Percentiles rank a stretch among this genome's conserved stretches.
Evolutionary conservation across 1,140 invertebrate species (phyloP).

Genomic region (Globodera rostochiensis): DNA sequence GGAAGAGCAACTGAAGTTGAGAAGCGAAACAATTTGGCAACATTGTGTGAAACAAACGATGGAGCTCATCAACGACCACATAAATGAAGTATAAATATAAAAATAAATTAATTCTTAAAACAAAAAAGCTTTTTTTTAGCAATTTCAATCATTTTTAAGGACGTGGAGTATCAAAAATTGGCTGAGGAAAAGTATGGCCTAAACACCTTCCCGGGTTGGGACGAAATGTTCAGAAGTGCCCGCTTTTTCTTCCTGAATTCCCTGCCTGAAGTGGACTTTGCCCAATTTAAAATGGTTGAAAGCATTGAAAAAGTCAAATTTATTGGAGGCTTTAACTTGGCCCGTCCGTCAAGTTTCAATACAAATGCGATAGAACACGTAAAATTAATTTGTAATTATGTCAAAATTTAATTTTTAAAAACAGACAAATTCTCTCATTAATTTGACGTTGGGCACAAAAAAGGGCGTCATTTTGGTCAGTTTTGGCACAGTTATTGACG

Average conservation of each 20-base stretch:
- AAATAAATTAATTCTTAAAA: background rate
- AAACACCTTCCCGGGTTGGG: background rate
- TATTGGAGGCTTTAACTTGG: too few species aligned
- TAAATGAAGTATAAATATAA: background rate
- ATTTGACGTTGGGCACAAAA: too few species aligned
- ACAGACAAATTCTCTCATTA: too few species aligned
- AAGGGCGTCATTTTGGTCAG: too few species aligned
- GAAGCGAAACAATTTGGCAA: background rate
- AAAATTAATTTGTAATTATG: too few species aligned
- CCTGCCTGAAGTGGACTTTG: background rate
- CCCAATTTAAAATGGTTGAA: background rate
- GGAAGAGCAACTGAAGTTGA: too few species aligned
- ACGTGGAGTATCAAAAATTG: background rate
- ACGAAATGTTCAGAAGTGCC: background rate
- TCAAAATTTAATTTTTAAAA: background rate
- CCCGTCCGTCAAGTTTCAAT: background rate
- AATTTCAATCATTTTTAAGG: background rate
- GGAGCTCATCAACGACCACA: background rate
- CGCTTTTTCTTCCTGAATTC: background rate
- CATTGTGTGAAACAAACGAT: background rate
- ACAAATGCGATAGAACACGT: background rate
- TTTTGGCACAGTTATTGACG: background rate
- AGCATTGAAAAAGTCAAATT: too few species aligned
- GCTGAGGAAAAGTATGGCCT: background rate
- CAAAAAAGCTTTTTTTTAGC: too few species aligned